phyloP scores from a whole-genome alignment of 2,888 invertebrate genomes.

The Axea sp. region DNA sequence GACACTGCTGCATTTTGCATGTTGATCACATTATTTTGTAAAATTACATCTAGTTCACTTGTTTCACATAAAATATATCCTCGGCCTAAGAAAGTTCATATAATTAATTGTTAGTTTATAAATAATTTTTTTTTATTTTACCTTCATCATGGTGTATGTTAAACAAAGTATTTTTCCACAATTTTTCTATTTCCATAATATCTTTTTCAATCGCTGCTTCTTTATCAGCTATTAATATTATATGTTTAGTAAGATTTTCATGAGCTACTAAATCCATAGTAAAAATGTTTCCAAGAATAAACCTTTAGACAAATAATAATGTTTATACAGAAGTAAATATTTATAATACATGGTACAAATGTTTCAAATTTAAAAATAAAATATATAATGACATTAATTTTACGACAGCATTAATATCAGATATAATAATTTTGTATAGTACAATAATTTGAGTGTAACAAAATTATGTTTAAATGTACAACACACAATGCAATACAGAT shows the following conservation, averaged over 20 bases:
- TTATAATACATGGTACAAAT: too few species aligned
- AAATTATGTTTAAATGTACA: too few species aligned
- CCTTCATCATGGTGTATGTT: slow-evolving; percentile 84
- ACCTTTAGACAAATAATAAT: slow-evolving; percentile 78
- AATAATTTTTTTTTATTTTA: slow-evolving; percentile 20
- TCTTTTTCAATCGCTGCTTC: slow-evolving; percentile 93
- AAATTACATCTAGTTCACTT: slow-evolving; percentile 88
- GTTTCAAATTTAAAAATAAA: too few species aligned
- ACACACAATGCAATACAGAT: too few species aligned
- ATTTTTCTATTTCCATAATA: slow-evolving; percentile 89
- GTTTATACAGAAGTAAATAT: too few species aligned
- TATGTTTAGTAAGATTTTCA: slow-evolving; percentile 91
- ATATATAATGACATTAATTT: too few species aligned
- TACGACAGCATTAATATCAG: too few species aligned
- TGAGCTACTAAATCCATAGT: slow-evolving; percentile 93
- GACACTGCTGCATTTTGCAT: slow-evolving; percentile 94
- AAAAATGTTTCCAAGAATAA: slow-evolving; percentile 95
- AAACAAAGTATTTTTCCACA: slow-evolving; percentile 85
- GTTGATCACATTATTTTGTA: slow-evolving; percentile 94
- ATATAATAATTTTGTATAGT: too few species aligned
- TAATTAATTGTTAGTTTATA: not conserved
- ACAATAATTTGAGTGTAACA: too few species aligned
- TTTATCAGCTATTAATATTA: slow-evolving; percentile 91
- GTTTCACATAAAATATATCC: slow-evolving; percentile 90
- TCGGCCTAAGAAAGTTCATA: slow-evolving; percentile 82